Base-by-base conservation (phyloP, 2,113 vertebrate genomes). In the Mystacornis crossleyi region DNA sequence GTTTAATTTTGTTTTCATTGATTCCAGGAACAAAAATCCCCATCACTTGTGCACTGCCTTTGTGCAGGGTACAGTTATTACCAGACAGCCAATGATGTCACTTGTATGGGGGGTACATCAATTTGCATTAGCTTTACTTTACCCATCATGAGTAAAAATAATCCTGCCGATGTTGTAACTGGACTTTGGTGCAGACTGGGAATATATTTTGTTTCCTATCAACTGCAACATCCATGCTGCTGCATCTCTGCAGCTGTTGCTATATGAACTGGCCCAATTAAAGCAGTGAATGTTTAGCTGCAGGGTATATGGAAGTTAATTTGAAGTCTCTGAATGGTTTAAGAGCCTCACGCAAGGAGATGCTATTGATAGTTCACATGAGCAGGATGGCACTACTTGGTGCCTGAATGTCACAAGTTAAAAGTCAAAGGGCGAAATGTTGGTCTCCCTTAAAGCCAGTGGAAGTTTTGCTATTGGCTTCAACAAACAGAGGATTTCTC, bases 371-470 rank as follows among this genome's bases (percentile, higher is more conserved):
- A 87, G 91, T 28, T 84, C 81, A 34, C 28, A 70, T 4, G 61
- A 81, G 69, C 54, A 73, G 36, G 79, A 53, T 36, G 50, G 83
- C 62, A n/a, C 88, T 83, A 3, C 47, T 82, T 58, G 42, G 55
- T 95, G 87, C 69, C 91, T 82, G 85, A 82, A 83, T 66, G 87
- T 80, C 93, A 90, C 0, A 5, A 95, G 66, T 88, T 90, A 73
- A 85, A 96, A 96, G 71, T 81, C 90, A 82, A 81, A 93, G 94
- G 62, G 87, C 86, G 87, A 82, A 90, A 42, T 0, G 0, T 6
- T 62, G 29, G 17, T 78, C 23, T 82, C 14, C n/a, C 28, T 90
- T 50, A 69, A 79, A 88, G 62, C 34, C 48, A 45, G 53, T 31
- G 45, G 13, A 50, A 34, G 33, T 65, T 79, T 64, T 69, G 50